phyloP scores from a whole-genome alignment of 2,888 invertebrate genomes.

The Galerucella nymphaeae region DNA sequence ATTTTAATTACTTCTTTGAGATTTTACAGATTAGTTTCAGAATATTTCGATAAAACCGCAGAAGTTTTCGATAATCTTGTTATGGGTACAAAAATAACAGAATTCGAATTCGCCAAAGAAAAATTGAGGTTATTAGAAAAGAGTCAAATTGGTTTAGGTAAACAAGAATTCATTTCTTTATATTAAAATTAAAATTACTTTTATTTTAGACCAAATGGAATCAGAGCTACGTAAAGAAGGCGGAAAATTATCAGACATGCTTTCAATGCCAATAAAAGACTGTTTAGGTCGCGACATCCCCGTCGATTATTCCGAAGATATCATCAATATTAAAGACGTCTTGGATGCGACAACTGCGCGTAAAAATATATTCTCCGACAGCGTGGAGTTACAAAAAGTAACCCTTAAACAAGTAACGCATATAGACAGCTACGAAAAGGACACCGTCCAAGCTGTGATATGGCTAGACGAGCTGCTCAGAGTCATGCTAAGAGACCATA shows the following conservation, averaged over 20 bases:
- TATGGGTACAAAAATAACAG: constrained; percentile 71
- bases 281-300: constrained; percentile 77
- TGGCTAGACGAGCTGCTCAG: constrained; percentile 83
- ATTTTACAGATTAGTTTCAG: constrained; percentile 80
- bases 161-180: neutral
- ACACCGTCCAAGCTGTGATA: constrained; percentile 78
- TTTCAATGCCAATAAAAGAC: constrained; percentile 83
- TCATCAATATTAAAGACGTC: constrained; percentile 77
- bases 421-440: constrained; percentile 80
- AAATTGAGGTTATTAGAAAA: constrained; percentile 72
- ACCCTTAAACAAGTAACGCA: constrained; percentile 83
- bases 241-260: constrained; percentile 80
- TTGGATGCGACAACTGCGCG: constrained; percentile 76
- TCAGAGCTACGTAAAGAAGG: constrained; percentile 78
- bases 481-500: constrained; percentile 75
- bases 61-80: constrained; percentile 76
- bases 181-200: too few relatives aligned
- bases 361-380: constrained; percentile 78
- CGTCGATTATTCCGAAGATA: constrained; percentile 78
- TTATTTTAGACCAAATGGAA: constrained; percentile 71
- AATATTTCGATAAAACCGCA: constrained; percentile 76
- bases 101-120: constrained; percentile 69
- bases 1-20: constrained; percentile 79
- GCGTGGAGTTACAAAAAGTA: constrained; percentile 80
- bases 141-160: constrained; percentile 72